Base-by-base conservation (phyloP, 2,113 vertebrate species). In the Pteruthius melanotis region DNA sequence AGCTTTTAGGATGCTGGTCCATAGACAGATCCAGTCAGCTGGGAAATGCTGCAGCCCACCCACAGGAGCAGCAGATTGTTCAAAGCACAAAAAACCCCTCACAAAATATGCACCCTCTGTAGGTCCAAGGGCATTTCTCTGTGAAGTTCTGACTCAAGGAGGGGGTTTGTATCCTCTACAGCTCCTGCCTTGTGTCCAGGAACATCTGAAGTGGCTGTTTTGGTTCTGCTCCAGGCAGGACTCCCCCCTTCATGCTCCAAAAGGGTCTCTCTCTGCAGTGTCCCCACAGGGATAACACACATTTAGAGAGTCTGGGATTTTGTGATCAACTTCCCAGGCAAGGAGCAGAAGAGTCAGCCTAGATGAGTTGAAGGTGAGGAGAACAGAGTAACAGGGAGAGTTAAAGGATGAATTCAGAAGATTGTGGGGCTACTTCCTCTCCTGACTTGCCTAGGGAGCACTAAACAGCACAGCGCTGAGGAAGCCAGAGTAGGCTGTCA, bases 1-100 rank as follows among this genome's bases (percentile, higher is more conserved):
- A 98, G 98, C 97, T 98, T 98, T 95, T 98, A 98, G 98, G 98
- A 98, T 98, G 98, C 98, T 87, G 98, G 98, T 98, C 96, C 98
- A 97, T 1, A 94, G 87, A 88, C 49, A 57, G 95, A 94, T 39
- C 39, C 97, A 96, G 97, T 98, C 98, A 94, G 97, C 97, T 98
- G 88, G 37, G 98, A 98, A 87, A 80, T 16, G 98, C 97, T 98
- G 98, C 98, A 97, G 98, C 98, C 93, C 87, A 97, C 98, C 97
- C 98, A 98, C 98, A 98, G 98, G 98, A 99, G 98, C 98, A 99
- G 98, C 98, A 93, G 94, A 90, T 82, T 92, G 95, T 15, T 91
- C 42, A 94, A 90, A 83, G 81, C 26, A 65, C n/a, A 24, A 80
- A 83, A 64, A 15, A 5, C 23, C 1, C 6, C n/a, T 85, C 44